phyloP scores from a whole-genome alignment of 2,113 vertebrate genomes.

The Ibidorhyncha struthersii region DNA sequence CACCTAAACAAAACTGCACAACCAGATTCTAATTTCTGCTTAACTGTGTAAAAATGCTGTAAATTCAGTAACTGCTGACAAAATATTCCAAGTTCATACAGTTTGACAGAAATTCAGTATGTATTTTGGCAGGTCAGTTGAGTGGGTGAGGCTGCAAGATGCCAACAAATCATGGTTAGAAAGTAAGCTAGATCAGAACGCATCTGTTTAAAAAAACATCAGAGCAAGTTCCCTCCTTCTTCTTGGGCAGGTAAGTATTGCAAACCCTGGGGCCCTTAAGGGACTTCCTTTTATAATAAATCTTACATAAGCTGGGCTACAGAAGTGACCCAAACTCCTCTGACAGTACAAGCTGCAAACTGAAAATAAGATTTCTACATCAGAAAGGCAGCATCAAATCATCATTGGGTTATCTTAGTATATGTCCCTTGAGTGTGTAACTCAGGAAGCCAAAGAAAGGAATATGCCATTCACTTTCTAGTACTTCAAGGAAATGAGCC shows the following conservation, averaged over 20 bases:
- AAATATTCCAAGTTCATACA: neutral
- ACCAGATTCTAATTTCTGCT: neutral
- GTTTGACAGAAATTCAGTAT: neutral
- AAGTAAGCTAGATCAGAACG: neutral
- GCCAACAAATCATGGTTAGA: neutral
- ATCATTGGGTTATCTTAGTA: accelerated
- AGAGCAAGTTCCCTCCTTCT: neutral
- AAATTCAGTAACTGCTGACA: neutral
- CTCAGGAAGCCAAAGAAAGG: neutral
- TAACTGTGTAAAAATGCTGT: neutral
- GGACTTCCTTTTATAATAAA: neutral
- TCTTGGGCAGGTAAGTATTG: neutral
- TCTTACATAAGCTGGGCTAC: neutral
- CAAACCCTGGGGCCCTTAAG: neutral
- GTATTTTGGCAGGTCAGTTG: neutral
- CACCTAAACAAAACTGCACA: neutral
- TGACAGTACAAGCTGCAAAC: neutral
- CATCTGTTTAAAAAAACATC: neutral
- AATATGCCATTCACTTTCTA: neutral
- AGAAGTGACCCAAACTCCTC: neutral
- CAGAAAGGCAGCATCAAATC: neutral
- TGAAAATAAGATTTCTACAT: neutral
- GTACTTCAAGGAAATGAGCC: neutral
- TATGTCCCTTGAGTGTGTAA: accelerated
- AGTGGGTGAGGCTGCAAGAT: neutral